Evolutionary conservation across 1,140 invertebrate species (phyloP), one percentile per base, ranked within the genome.

Genomic region (Rhizoglyphus robini): DNA sequence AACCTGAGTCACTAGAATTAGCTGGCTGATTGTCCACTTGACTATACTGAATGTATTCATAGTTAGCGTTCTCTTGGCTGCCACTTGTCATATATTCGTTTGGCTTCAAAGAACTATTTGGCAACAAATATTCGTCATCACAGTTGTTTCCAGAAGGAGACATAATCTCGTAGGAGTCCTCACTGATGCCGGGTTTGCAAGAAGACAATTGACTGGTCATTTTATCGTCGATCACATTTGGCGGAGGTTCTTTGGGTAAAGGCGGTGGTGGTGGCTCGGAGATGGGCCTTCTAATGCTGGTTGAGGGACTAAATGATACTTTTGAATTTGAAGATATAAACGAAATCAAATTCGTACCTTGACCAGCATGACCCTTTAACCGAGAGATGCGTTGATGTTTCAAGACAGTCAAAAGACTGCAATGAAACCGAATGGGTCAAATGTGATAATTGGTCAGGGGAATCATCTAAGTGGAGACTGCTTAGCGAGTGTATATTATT

Each of bases 241-340:
- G 63, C 11, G 59, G 20, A 23, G 32, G 34, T 29, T 8, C 20
- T 29, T 63, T 62, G 4, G 68, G 68, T 31, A 66, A 63, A 0
- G 66, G 41, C 38, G 68, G 68, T 27, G 68, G 68, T 36, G 68
- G 68, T 5, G 68, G 66, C 31, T 67, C 65, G 60, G 66, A 67
- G 61, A 67, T 67, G 23, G 47, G 36, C 51, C 67, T 65, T 65
- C 54, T 59, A 20, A 36, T 41, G 38, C 3, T 20, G 5, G 31
- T 60, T 11, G 23, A 66, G 23, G 4, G 48, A 57, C 15, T 65
- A 57, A 46, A 3, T 46, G 18, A 46, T 41, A 41, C 23, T 46
- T 46, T 46, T 8, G 23, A n/a, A n/a, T 46, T 46, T n/a, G n/a
- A n/a, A n/a, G n/a, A n/a, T n/a, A n/a, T n/a, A n/a, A n/a, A n/a